Conservation (phyloP, 2,113 vertebrate species). For the Megaceryle torquata region DNA sequence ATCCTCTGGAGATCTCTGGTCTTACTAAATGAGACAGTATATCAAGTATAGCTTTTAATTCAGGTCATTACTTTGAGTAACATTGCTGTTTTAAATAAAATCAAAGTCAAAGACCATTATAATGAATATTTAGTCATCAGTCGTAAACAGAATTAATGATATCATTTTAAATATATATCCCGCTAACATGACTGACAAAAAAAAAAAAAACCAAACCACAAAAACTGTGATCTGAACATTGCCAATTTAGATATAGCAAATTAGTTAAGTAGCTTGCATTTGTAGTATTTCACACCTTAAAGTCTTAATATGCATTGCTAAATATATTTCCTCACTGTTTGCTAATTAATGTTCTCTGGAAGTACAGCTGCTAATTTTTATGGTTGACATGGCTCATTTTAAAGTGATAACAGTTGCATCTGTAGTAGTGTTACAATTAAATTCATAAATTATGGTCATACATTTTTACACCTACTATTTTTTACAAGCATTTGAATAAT, state of each 20-base stretch:
- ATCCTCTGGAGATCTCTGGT: neutral
- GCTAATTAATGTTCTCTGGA: conserved; percentile 66
- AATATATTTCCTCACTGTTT: conserved; percentile 69
- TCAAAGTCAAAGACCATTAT: conserved; percentile 6
- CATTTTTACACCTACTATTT: conserved; percentile 12
- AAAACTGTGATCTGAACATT: conserved; percentile 23
- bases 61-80: neutral
- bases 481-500: neutral
- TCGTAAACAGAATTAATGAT: conserved; percentile 10
- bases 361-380: conserved; percentile 64
- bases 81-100: conserved; percentile 28
- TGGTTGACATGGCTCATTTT: conserved; percentile 61
- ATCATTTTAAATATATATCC: conserved; percentile 37
- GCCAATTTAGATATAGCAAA: conserved; percentile 63
- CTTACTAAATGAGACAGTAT: neutral
- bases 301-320: conserved; percentile 68
- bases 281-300: conserved; percentile 65
- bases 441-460: conserved; percentile 29
- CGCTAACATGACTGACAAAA: conserved; percentile 22
- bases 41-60: conserved; percentile 9
- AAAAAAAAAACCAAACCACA: conserved; percentile 8
- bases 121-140: conserved; percentile 8
- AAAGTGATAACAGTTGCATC: conserved; percentile 59
- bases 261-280: conserved; percentile 63
- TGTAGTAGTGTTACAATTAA: conserved; percentile 51